phyloP scores from a whole-genome alignment of 2,113 vertebrate genomes.

The Corythornis madagascariensis region DNA sequence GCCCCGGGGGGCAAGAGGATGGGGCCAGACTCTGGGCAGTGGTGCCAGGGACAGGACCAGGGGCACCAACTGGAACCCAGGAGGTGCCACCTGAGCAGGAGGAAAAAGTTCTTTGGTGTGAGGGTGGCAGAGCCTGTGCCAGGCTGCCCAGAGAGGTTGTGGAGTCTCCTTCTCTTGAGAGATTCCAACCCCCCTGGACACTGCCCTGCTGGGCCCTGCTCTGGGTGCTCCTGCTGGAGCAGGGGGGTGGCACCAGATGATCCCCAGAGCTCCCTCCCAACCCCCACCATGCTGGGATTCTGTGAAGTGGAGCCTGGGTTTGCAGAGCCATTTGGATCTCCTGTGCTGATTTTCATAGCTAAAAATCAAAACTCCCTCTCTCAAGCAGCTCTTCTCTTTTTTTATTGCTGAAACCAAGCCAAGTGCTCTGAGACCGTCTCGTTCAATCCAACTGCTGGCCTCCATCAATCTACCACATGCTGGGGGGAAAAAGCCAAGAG shows the following conservation, averaged over 20 bases:
- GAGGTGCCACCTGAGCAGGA: too few relatives aligned
- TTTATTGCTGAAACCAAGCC: neutral
- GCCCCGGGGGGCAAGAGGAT: too few relatives aligned
- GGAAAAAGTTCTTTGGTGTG: too few relatives aligned
- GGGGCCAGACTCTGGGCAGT: too few relatives aligned
- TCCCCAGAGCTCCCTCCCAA: neutral
- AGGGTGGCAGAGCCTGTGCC: too few relatives aligned
- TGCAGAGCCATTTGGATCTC: neutral
- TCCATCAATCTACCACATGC: neutral
- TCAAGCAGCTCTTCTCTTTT: neutral
- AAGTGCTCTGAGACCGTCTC: neutral
- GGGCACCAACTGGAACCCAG: too few relatives aligned
- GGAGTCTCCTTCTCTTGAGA: too few relatives aligned
- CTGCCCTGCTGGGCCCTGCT: neutral
- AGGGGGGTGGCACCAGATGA: neutral
- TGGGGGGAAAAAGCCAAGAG: neutral
- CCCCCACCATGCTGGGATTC: neutral
- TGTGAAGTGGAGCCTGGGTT: neutral
- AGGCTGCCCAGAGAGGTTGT: too few relatives aligned
- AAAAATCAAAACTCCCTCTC: neutral
- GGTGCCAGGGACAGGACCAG: too few relatives aligned
- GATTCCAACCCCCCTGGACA: too few relatives aligned
- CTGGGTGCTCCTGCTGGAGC: neutral
- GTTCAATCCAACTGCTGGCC: neutral
- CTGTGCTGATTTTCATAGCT: neutral